Evolutionary conservation across 2,797 vertebrate species (phyloP), one percentile per base, ranked within the genome.

Genomic region (Amphiprion clarkii): DNA sequence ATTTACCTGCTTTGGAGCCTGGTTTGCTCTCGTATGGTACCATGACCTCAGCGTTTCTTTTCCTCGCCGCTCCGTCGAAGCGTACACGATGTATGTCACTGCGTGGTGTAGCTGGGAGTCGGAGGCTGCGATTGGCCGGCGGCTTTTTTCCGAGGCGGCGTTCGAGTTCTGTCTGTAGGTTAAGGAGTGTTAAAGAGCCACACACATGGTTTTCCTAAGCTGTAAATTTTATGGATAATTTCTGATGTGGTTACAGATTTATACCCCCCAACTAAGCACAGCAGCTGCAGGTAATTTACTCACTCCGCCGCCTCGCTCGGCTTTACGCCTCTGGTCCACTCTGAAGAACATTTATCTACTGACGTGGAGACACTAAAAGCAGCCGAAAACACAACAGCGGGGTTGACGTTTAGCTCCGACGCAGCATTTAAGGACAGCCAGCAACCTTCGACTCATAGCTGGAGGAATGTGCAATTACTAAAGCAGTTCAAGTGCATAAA

Each of bases 161-260:
- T 58, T 25, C 52, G 61, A 88, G 63, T 81, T 78, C 31, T 62
- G 74, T 85, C 69, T 88, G 82, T 88, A 85, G 87, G 87, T 92
- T 91, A 81, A 88, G 71, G 76, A 87, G 83, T 89, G 87, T 89
- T 87, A 87, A 88, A 80, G 87, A 92, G 89, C 92, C 92, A 92
- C 93, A 93, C 92, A 91, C 91, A 71, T 87, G 83, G 82, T 87
- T 94, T 93, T 92, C 90, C 87, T 91, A 88, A 94, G 85, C 90
- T 93, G 92, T 93, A 93, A 89, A 93, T 94, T 93, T 94, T 92
- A 94, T 95, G 90, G 91, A 93, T 93, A 79, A 94, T 94, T 94
- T 94, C 92, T 94, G 90, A 94, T 94, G 93, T 94, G 92, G 92
- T 90, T 92, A 89, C 86, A 92, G 90, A 94, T 94, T 93, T 93